phyloP scores from a whole-genome alignment of 2,888 invertebrate genomes.

The Subacronicta megacephala region DNA sequence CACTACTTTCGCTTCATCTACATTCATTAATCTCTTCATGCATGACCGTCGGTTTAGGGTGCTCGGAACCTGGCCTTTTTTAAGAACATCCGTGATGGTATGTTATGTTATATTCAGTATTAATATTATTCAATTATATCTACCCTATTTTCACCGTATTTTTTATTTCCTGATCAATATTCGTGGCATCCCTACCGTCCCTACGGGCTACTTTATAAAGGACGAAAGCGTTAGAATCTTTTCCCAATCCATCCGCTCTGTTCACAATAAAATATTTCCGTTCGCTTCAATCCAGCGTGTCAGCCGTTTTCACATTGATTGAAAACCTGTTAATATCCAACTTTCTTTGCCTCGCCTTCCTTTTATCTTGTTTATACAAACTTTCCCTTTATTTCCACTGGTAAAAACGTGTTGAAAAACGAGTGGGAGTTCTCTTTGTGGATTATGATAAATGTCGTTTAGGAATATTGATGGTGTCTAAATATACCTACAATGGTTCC shows the following conservation, averaged over 20 bases:
- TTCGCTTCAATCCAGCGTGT: slow-evolving; percentile 52
- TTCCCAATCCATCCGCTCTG: slow-evolving; percentile 62
- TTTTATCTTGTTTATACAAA: slow-evolving; percentile 39
- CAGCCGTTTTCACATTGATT: slow-evolving; percentile 56
- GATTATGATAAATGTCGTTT: slow-evolving; percentile 40
- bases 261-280: slow-evolving; percentile 67
- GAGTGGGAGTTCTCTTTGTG: slow-evolving; percentile 32
- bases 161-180: slow-evolving; percentile 14
- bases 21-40: too few relatives aligned
- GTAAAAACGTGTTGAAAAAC: slow-evolving; percentile 39
- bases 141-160: neutral
- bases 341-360: slow-evolving; percentile 43
- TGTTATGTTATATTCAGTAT: too few relatives aligned
- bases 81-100: too few relatives aligned
- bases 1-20: too few relatives aligned
- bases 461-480: slow-evolving; percentile 42
- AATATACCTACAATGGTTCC: slow-evolving; percentile 20
- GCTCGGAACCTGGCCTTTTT: too few relatives aligned
- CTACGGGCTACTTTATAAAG: slow-evolving; percentile 67
- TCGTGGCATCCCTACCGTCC: slow-evolving; percentile 42
- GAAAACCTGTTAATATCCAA: slow-evolving; percentile 56
- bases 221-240: slow-evolving; percentile 64
- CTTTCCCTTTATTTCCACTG: slow-evolving; percentile 40
- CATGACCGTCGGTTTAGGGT: too few relatives aligned
- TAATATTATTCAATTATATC: too few relatives aligned